Conservation (phyloP, 2,888 invertebrate species). For the Melanostoma scalare region DNA sequence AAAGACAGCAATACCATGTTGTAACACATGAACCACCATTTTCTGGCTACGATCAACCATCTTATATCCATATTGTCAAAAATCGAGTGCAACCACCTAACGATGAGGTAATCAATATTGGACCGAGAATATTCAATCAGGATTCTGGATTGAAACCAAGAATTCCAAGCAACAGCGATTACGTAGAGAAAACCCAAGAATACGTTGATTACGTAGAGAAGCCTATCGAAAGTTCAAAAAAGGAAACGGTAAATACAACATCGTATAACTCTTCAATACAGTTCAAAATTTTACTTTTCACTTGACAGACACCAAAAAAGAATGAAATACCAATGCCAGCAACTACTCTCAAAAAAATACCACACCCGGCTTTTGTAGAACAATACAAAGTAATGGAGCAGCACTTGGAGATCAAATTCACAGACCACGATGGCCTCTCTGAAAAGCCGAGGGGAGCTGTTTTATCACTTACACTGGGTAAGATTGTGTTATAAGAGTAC, state of each 20-base stretch:
- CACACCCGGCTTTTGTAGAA: slow-evolving; percentile 79
- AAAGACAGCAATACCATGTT: slow-evolving; percentile 47
- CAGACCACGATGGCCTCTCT: slow-evolving; percentile 86
- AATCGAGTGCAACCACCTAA: slow-evolving; percentile 10
- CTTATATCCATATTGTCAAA: not conserved
- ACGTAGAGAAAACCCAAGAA: slow-evolving; percentile 71
- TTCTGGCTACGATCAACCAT: not conserved
- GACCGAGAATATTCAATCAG: slow-evolving; percentile 26
- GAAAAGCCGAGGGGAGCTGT: slow-evolving; percentile 91
- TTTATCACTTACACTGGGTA: slow-evolving; percentile 89
- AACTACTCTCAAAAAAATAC: slow-evolving; percentile 19
- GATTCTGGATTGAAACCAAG: slow-evolving; percentile 21
- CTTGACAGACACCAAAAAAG: slow-evolving; percentile 1
- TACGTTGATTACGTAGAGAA: slow-evolving; percentile 77
- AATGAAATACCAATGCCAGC: slow-evolving; percentile 1
- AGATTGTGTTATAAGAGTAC: slow-evolving; percentile 14
- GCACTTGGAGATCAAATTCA: slow-evolving; percentile 81
- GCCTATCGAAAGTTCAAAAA: slow-evolving; percentile 79
- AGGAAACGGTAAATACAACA: slow-evolving; percentile 70
- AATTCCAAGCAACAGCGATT: slow-evolving; percentile 66
- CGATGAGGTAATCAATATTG: slow-evolving; percentile 27
- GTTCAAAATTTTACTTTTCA: not conserved
- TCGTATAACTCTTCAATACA: not conserved
- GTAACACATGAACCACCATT: slow-evolving; percentile 24
- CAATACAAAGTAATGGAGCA: slow-evolving; percentile 81